Evolutionary conservation across 1,140 invertebrate genomes (phyloP).

Genomic region (Limonius californicus): DNA sequence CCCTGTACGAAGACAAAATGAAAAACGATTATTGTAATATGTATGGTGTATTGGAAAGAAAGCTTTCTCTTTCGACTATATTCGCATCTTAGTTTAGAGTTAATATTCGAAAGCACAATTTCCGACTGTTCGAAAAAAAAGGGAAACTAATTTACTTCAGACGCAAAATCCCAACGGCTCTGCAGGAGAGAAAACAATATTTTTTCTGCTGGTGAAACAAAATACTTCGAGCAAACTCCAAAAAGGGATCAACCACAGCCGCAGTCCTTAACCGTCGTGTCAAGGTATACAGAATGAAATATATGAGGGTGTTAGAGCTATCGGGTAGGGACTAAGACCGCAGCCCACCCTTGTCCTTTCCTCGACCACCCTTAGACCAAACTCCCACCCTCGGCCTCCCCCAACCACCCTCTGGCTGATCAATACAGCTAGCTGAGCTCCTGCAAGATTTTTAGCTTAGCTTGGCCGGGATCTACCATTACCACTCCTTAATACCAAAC

Average conservation of each 20-base stretch:
- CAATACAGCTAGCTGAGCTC: constrained; percentile 45
- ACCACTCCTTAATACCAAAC: constrained; percentile 42
- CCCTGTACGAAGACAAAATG: too few species aligned
- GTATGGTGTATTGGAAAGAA: too few species aligned
- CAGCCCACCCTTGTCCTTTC: constrained; percentile 46
- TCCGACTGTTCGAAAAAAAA: too few species aligned
- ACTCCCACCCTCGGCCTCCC: constrained; percentile 26
- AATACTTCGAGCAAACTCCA: not conserved
- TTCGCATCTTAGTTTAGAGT: too few species aligned
- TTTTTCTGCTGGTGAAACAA: too few species aligned
- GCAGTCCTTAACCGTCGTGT: not conserved
- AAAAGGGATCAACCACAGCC: not conserved
- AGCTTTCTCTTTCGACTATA: too few species aligned
- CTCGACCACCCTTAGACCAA: constrained; percentile 43
- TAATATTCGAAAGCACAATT: too few species aligned
- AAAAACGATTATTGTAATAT: too few species aligned
- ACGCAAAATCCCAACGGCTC: too few species aligned
- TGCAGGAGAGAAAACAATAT: too few species aligned
- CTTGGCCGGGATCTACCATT: constrained; percentile 42
- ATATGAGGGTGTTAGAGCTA: constrained; percentile 36
- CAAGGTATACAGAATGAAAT: constrained; percentile 25
- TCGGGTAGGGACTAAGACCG: constrained; percentile 45
- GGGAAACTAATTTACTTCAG: too few species aligned
- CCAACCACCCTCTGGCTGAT: constrained; percentile 38
- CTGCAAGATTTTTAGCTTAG: constrained; percentile 46